phyloP scores from a whole-genome alignment of 30 jellyfish, hydroid and myxozoan genomes.

The Turritopsis dohrnii region DNA sequence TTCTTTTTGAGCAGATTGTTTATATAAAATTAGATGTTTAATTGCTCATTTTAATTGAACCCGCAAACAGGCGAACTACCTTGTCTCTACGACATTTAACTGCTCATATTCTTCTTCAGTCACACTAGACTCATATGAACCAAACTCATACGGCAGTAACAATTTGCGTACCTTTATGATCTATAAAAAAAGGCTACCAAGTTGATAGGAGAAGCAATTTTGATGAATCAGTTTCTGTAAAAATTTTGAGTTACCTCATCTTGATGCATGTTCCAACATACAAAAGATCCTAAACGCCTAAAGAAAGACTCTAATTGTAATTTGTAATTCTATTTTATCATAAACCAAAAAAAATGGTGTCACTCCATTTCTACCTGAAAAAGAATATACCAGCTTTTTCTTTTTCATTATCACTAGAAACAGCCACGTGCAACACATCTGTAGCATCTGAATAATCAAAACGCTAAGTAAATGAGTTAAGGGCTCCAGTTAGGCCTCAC shows the following conservation, averaged over 20 bases:
- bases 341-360: background rate
- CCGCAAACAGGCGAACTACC: background rate
- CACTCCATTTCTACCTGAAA: conserved; percentile 29
- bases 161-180: background rate
- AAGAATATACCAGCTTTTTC: conserved; percentile 61
- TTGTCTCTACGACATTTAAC: background rate
- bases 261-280: conserved; percentile 82
- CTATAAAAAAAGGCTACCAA: background rate
- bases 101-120: conserved; percentile 7
- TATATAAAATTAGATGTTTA: too few relatives aligned
- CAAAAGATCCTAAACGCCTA: conserved; percentile 88
- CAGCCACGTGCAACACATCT: conserved; percentile 56
- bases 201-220: background rate
- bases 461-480: background rate
- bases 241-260: conserved; percentile 43
- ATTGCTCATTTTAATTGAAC: too few relatives aligned
- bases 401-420: conserved; percentile 17
- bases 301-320: background rate
- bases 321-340: too few relatives aligned
- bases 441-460: conserved; percentile 43
- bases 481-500: background rate
- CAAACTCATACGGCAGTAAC: background rate
- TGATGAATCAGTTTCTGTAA: background rate
- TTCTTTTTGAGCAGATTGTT: too few relatives aligned
- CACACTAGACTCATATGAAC: background rate